Evolutionary conservation across 2,113 vertebrate genomes (phyloP), one percentile per base, ranked within the genome.

Genomic region (Mobula birostris): DNA sequence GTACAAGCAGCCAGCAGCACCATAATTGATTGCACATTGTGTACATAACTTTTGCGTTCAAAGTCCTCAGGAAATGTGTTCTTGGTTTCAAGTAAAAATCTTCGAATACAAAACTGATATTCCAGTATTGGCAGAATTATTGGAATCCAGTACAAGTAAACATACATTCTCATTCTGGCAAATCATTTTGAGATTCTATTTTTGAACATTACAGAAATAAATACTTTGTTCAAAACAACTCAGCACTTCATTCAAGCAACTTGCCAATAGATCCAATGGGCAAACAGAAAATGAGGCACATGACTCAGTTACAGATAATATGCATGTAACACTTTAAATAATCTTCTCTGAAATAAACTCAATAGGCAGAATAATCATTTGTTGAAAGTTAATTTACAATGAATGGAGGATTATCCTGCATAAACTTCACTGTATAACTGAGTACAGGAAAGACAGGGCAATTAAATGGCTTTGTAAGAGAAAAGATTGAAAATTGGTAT

Each of bases 61-160:
- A 91, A 68, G 88, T 92, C 90, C 68, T 91, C 88, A 36, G 63
- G 61, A 70, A 91, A 15, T 21, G 17, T 12, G 63, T 72, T 63
- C 63, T 14, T 92, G 90, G 21, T 74, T 72, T 92, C 66, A 92
- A 92, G n/a, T 40, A 66, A 66, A 70, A 72, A n/a, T 92, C 90
- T 92, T 48, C 8, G 2, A 66, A 1, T 40, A n/a, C 21, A 72
- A 92, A 6, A 70, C 17, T 5, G 63, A 63, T 21, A 88, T 15
- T 11, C 40, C 80, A 48, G 40, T 14, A 82, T 56, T 19, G 48
- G 58, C 19, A 58, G 14, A 27, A 63, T 90, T 90, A 66, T 68
- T 32, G 7, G 14, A 29, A 15, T 63, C 27, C 48, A 90, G 61
- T 19, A 8, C 5, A n/a, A 56, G 27, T 21, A n/a, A 56, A 58